Percentiles rank a stretch among this genome's conserved stretches.
These are phyloP conservation scores for Napeogenes inachia DNA, from an alignment of 2,888 invertebrate species.

Conservation along the genomic window DNA sequence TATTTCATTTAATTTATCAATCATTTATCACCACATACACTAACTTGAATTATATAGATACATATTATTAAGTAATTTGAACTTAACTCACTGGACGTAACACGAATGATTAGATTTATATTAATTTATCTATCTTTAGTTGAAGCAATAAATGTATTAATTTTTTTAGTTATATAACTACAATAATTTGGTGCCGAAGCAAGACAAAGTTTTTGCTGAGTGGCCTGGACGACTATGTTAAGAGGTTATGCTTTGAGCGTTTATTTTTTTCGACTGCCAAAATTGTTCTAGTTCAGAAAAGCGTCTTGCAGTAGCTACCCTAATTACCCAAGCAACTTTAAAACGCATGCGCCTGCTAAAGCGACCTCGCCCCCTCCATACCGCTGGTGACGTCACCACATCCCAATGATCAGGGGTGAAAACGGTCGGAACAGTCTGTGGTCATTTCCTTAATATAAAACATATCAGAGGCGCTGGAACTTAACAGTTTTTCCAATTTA, in stretches of 20 bases:
- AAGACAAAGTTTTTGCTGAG: background rate
- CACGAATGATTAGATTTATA: no score
- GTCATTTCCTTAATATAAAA: background rate
- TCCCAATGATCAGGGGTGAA: background rate
- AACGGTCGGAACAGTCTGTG: background rate
- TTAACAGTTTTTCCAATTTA: no score
- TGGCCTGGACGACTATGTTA: background rate
- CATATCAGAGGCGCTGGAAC: no score
- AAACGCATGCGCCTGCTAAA: conserved; percentile 36
- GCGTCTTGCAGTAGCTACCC: conserved; percentile 20
- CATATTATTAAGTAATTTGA: conserved; percentile 9
- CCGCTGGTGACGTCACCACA: conserved; percentile 47
- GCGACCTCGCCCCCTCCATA: conserved; percentile 46
- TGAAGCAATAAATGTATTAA: no score
- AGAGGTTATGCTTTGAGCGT: conserved; percentile 1
- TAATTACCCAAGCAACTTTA: conserved; percentile 19
- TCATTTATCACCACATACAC: conserved; percentile 11
- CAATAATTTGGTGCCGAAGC: background rate
- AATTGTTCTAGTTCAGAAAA: conserved; percentile 24
- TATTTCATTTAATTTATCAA: conserved; percentile 18
- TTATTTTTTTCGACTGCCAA: conserved; percentile 19
- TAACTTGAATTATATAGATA: no score
- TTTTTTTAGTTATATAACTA: no score
- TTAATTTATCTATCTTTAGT: no score
- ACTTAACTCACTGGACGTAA: background rate